Conservation (phyloP, 2,888 invertebrate genomes). For the Monoplex corrugatus region DNA sequence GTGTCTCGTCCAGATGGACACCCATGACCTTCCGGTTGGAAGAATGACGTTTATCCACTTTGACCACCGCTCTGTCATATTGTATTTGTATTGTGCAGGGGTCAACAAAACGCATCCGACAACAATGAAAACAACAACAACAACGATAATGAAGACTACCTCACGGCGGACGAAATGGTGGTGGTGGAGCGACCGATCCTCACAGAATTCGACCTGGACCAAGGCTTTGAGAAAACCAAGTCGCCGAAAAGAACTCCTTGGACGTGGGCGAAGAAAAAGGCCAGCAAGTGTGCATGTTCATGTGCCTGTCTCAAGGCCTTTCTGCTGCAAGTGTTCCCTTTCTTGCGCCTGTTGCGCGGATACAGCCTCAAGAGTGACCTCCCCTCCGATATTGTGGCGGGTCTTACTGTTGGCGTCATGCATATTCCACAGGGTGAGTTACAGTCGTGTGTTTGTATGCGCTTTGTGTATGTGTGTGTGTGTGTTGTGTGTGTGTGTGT, state of each 20-base stretch:
- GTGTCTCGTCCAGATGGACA: too few relatives aligned
- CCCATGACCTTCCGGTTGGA: too few relatives aligned
- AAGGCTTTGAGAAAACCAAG: conserved; percentile 51
- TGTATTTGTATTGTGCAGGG: conserved; percentile 41
- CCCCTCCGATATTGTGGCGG: conserved; percentile 89
- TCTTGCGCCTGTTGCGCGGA: conserved; percentile 66
- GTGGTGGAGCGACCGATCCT: conserved; percentile 58
- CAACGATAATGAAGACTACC: neutral
- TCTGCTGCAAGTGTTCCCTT: conserved; percentile 66
- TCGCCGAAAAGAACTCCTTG: conserved; percentile 54
- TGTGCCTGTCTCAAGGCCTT: conserved; percentile 56
- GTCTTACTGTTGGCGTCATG: conserved; percentile 88
- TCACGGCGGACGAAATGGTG: conserved; percentile 49
- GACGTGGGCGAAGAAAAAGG: conserved; percentile 60
- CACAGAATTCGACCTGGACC: conserved; percentile 57
- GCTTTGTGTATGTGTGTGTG: neutral
- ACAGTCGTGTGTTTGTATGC: too few relatives aligned
- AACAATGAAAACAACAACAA: neutral
- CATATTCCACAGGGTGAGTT: conserved; percentile 76
- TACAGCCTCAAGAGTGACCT: conserved; percentile 82
- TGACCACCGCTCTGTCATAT: too few relatives aligned
- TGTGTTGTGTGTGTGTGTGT: neutral
- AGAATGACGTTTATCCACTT: too few relatives aligned
- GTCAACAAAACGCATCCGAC: neutral
- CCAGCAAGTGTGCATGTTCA: conserved; percentile 63